Conservation (phyloP, 2,113 vertebrate species). For the Rhynchomys soricoides region DNA sequence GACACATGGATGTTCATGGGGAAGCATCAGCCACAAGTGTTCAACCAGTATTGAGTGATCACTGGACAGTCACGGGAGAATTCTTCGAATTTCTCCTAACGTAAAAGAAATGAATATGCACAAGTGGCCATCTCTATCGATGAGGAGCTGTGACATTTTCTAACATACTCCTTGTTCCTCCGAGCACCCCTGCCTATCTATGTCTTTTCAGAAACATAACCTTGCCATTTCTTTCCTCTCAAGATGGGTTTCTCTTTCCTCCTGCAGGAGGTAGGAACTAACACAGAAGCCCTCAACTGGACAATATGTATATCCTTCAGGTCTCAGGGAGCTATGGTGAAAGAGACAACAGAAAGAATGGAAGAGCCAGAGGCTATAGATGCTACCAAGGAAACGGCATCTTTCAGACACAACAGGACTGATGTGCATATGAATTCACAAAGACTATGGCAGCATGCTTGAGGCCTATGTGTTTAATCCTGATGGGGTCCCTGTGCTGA, state of each 20-base stretch:
- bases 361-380: neutral
- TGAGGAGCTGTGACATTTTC: neutral
- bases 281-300: neutral
- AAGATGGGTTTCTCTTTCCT: neutral
- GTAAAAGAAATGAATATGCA: neutral
- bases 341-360: neutral
- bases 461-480: neutral
- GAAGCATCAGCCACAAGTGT: no score
- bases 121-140: neutral
- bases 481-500: neutral
- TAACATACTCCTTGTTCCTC: no score
- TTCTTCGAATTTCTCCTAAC: no score
- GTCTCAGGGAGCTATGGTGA: neutral
- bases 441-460: neutral
- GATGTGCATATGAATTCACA: neutral
- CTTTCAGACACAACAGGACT: neutral
- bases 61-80: no score
- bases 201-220: no score
- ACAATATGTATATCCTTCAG: neutral
- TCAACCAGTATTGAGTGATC: neutral
- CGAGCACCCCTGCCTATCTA: neutral
- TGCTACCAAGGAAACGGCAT: neutral
- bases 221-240: neutral
- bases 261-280: neutral
- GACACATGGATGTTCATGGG: neutral